A percentile compares a stretch with the other conserved stretches of the same genome.
Evolutionary conservation across 2,888 invertebrate species (phyloP).

Genomic region (Epinotia bilunana): DNA sequence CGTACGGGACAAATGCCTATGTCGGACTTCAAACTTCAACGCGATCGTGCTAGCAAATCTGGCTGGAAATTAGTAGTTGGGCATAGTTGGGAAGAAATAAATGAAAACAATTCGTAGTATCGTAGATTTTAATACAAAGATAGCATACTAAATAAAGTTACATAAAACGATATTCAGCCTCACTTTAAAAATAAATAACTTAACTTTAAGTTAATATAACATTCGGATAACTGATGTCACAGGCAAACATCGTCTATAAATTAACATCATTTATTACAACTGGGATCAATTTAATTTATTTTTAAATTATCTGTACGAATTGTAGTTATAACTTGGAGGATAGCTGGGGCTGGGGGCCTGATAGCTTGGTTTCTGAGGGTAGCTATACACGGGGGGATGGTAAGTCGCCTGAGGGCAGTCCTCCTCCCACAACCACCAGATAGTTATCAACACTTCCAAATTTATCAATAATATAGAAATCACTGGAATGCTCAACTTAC

Average conservation of each 20-base stretch:
- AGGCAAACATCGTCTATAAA: conserved; percentile 14
- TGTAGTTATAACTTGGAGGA: conserved; percentile 52
- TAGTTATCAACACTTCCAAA: conserved; percentile 70
- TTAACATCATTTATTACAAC: conserved; percentile 49
- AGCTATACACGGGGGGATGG: conserved; percentile 49
- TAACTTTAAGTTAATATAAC: conserved; percentile 1
- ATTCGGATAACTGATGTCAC: conserved; percentile 10
- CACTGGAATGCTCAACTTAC: conserved; percentile 74
- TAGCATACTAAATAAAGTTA: conserved; percentile 12
- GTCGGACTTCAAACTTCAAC: background rate
- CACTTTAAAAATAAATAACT: conserved; percentile 27
- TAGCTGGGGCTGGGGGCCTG: conserved; percentile 47
- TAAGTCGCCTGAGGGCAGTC: conserved; percentile 63
- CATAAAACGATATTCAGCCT: conserved; percentile 43
- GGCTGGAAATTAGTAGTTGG: background rate
- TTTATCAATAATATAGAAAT: conserved; percentile 73
- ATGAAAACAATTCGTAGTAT: conserved; percentile 11
- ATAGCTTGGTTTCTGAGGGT: conserved; percentile 53
- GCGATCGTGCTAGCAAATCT: background rate
- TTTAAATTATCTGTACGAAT: conserved; percentile 56
- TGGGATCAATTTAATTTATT: conserved; percentile 51
- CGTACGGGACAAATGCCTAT: background rate
- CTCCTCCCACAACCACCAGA: conserved; percentile 83
- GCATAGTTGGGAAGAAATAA: background rate
- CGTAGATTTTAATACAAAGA: conserved; percentile 21